A percentile compares a stretch with the other conserved stretches of the same genome.
Evolutionary conservation across 2,888 invertebrate species (phyloP).

Genomic region (Brassicogethes aeneus): DNA sequence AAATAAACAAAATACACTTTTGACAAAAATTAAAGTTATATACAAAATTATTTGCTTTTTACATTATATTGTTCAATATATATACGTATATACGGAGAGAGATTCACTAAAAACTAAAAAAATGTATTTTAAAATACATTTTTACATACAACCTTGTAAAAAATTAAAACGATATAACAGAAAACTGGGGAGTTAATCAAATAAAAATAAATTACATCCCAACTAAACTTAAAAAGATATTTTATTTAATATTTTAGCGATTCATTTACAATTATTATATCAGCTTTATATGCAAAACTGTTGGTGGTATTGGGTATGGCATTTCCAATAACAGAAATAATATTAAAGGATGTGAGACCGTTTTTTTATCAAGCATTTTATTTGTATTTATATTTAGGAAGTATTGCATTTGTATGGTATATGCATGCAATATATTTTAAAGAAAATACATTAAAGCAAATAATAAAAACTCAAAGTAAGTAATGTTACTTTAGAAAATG

Average conservation of each 20-base stretch:
- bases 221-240: too few species aligned
- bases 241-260: too few species aligned
- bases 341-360: conserved; percentile 65
- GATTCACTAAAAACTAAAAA: too few species aligned
- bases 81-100: too few species aligned
- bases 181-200: conserved; percentile 35
- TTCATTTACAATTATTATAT: conserved; percentile 62
- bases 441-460: conserved; percentile 33
- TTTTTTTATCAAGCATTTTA: conserved; percentile 78
- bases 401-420: conserved; percentile 61
- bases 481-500: too few species aligned
- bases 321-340: conserved; percentile 80
- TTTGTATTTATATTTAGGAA: conserved; percentile 68
- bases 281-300: conserved; percentile 77
- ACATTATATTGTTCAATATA: too few species aligned
- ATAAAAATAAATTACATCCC: too few species aligned
- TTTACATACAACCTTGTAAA: too few species aligned
- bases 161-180: conserved; percentile 35
- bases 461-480: conserved; percentile 42
- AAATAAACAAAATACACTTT: too few species aligned
- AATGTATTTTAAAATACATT: too few species aligned
- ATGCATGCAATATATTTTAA: conserved; percentile 55
- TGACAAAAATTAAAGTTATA: too few species aligned
- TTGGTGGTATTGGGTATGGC: conserved; percentile 77
- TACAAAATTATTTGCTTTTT: too few species aligned